Base-by-base conservation (phyloP, 1,140 invertebrate species). In the Trissolcus basalis region DNA sequence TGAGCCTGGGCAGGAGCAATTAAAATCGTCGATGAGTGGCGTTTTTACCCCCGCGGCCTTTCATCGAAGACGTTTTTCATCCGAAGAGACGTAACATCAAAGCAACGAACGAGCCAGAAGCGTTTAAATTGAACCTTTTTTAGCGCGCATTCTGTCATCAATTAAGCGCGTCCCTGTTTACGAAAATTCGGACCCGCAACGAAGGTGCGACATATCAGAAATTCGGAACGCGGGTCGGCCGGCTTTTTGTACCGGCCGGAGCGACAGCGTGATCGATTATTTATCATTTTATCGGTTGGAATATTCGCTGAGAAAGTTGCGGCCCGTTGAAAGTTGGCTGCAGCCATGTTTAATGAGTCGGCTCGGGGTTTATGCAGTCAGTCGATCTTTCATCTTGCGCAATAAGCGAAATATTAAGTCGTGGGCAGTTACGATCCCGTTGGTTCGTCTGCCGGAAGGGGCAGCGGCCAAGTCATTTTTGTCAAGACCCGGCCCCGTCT, bases 291-390 rank as follows among this genome's bases (percentile, higher is more conserved):
- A 27, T 27, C 19, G 6, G 19, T 8, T 8, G 27, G 58, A 76
- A 70, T 76, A 65, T 67, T 59, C 60, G 41, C 8, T 53, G 73
- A 50, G 63, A 75, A 68, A 75, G 71, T 73, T 12, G n/a, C n/a
- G n/a, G n/a, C n/a, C n/a, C 7, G 11, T 73, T 33, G 74, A 77
- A 77, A 71, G 61, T 71, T 51, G 33, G 45, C 10, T 35, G 33
- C 36, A 48, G 50, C 10, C 4, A 39, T 35, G 27, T 39, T 51
- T 36, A 72, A 12, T 58, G 59, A 55, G 44, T n/a, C n/a, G n/a
- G n/a, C n/a, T n/a, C 1, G 19, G 19, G 19, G 1, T 6, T 27
- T 27, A 39, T 4, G n/a, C 36, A 39, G 9, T 39, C n/a, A n/a
- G n/a, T n/a, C n/a, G n/a, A n/a, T n/a, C n/a, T n/a, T n/a, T n/a